Percentiles rank a stretch among this genome's conserved stretches.
Conservation (phyloP, 2,113 vertebrate genomes). For the Eonycteris spelaea region DNA sequence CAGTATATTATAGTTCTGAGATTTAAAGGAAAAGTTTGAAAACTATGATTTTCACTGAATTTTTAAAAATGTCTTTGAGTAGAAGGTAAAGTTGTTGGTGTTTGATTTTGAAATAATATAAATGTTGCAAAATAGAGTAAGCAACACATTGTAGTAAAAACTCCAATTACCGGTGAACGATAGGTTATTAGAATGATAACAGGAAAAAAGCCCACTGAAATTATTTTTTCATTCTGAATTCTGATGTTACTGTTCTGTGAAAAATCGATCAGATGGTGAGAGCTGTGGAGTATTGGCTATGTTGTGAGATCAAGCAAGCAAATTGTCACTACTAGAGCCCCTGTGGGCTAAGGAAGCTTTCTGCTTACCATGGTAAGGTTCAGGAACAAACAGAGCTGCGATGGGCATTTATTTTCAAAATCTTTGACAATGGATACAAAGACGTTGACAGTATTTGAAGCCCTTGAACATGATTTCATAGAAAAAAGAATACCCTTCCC, state of each 20-base stretch:
- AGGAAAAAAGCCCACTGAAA: background rate
- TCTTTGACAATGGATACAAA: background rate
- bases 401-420: background rate
- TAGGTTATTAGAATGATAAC: background rate
- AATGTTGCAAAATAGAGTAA: background rate
- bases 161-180: background rate
- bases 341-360: background rate
- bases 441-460: background rate
- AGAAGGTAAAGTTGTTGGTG: background rate
- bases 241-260: background rate
- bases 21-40: constrained; percentile 2
- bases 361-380: background rate
- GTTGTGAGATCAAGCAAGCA: background rate
- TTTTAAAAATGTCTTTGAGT: background rate
- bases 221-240: background rate
- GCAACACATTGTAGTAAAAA: background rate
- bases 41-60: background rate
- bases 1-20: background rate
- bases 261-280: background rate
- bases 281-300: background rate
- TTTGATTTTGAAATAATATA: background rate
- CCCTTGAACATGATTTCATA: background rate
- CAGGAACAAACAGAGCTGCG: background rate
- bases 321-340: background rate
- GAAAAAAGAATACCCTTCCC: background rate